Evolutionary conservation across 2,113 vertebrate genomes (phyloP).

Genomic region (Gallinago paraguaiae): DNA sequence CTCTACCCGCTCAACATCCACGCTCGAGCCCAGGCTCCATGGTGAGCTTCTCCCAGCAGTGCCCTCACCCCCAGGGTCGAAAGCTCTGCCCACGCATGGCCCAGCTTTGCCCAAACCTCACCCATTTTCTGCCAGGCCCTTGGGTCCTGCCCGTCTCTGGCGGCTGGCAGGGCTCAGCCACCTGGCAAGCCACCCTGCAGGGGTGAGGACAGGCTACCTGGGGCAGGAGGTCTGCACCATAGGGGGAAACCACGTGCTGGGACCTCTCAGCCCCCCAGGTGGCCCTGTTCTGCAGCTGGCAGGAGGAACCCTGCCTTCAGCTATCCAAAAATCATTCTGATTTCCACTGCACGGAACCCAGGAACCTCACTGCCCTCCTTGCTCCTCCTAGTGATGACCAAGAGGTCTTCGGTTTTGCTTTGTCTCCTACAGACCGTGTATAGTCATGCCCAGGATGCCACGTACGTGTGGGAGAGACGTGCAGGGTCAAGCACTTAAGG

Average conservation of each 20-base stretch:
- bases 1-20: fast-evolving
- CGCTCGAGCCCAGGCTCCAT: fast-evolving
- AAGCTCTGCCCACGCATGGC: background rate
- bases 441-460: background rate
- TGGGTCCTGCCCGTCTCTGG: background rate
- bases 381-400: background rate
- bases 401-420: background rate
- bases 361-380: background rate
- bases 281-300: background rate
- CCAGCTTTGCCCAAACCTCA: background rate
- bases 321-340: background rate
- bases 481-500: background rate
- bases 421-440: background rate
- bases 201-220: background rate
- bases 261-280: background rate
- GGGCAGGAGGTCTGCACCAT: background rate
- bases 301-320: background rate
- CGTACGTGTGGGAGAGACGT: fast-evolving
- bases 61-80: background rate
- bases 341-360: background rate
- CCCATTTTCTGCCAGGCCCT: fast-evolving
- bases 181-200: background rate
- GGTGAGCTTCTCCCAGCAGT: background rate
- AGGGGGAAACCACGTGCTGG: background rate
- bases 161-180: background rate